A percentile compares a stretch with the other conserved stretches of the same genome.
Evolutionary conservation across 2,113 vertebrate genomes (phyloP).

Genomic region (Pundamilia nyererei): DNA sequence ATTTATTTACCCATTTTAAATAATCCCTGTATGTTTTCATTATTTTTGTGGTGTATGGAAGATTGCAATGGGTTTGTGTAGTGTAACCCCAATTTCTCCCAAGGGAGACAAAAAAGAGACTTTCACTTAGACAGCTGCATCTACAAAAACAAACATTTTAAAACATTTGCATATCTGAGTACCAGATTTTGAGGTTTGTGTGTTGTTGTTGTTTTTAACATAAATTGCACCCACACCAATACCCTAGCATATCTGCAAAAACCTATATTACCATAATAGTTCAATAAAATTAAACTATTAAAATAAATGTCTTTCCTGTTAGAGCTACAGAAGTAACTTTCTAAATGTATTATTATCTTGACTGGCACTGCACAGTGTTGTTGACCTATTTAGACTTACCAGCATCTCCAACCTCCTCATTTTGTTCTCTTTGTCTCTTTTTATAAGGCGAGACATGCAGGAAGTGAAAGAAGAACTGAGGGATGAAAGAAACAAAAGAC

Average conservation of each 20-base stretch:
- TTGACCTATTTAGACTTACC: not conserved
- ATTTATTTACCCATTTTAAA: not conserved
- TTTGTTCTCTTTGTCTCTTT: slow-evolving; percentile 1
- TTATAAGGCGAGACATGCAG: slow-evolving; percentile 67
- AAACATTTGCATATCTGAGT: not conserved
- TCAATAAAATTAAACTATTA: not conserved
- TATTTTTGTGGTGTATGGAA: not conserved
- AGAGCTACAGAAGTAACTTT: not conserved
- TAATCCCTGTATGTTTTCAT: rapidly evolving
- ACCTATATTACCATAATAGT: not conserved
- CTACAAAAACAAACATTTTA: not conserved
- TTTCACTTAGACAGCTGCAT: not conserved
- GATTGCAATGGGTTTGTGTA: not conserved
- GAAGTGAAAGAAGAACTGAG: slow-evolving; percentile 72
- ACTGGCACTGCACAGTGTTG: not conserved
- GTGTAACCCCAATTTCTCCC: not conserved
- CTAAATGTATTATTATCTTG: not conserved
- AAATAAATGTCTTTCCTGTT: not conserved
- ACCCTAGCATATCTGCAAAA: not conserved
- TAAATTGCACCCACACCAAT: not conserved
- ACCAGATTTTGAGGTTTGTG: not conserved
- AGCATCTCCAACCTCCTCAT: not conserved
- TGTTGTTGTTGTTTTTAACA: rapidly evolving
- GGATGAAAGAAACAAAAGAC: slow-evolving; percentile 64
- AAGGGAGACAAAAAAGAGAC: not conserved